A percentile compares a stretch with the other conserved stretches of the same genome.
Evolutionary conservation across 2,888 invertebrate genomes (phyloP).

Genomic region (Netelia fuscicornis): DNA sequence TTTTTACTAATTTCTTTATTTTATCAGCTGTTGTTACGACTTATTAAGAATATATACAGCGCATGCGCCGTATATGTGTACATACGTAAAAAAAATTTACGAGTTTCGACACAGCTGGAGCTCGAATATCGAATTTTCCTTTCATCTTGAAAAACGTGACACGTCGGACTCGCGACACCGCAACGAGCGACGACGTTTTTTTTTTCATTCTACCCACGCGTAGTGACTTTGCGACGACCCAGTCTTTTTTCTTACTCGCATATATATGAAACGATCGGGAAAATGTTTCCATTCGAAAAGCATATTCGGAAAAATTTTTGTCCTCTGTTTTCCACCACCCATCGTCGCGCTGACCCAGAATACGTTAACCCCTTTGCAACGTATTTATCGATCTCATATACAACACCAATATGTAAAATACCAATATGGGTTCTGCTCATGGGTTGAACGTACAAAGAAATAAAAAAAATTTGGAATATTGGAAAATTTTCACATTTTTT

Average conservation of each 20-base stretch:
- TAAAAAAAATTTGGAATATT: neutral
- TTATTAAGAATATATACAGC: no score
- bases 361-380: conserved; percentile 37
- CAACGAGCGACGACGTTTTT: neutral
- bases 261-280: neutral
- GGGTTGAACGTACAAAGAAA: neutral
- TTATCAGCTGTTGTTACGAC: no score
- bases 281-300: neutral
- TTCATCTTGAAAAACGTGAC: neutral
- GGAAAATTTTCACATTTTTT: neutral
- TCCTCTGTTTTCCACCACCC: neutral
- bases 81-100: neutral
- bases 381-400: conserved; percentile 52
- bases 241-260: conserved; percentile 1
- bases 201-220: neutral
- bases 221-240: neutral
- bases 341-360: conserved; percentile 49
- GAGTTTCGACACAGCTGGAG: conserved; percentile 23
- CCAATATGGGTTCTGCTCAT: neutral
- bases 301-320: conserved; percentile 2
- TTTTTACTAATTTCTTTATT: no score
- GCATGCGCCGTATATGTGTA: neutral
- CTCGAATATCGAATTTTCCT: conserved; percentile 28
- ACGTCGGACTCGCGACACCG: neutral
- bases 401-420: conserved; percentile 14